phyloP scores from a whole-genome alignment of 2,113 vertebrate species.

The Trachemys scripta region DNA sequence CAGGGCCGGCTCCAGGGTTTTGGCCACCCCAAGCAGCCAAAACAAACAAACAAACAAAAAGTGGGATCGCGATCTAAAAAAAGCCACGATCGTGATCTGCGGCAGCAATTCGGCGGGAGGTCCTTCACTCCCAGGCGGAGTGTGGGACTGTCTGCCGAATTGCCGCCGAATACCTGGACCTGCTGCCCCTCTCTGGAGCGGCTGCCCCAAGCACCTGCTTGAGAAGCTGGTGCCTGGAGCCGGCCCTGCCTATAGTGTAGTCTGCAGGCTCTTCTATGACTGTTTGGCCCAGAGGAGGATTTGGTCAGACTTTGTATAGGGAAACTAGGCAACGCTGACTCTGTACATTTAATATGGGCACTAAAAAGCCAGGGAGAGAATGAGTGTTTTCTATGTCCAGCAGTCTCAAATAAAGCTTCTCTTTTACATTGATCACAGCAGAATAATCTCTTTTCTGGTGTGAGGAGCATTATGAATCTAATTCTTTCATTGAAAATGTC shows the following conservation, averaged over 20 bases:
- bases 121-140: no score
- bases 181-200: no score
- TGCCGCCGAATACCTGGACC: no score
- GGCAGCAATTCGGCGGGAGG: no score
- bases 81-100: no score
- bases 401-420: neutral
- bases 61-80: no score
- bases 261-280: neutral
- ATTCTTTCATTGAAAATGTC: neutral
- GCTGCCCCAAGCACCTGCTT: no score
- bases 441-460: neutral
- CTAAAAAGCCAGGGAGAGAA: neutral
- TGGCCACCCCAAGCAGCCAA: no score
- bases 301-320: neutral
- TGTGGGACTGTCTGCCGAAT: no score
- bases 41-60: no score
- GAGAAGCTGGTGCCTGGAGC: no score
- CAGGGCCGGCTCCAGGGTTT: no score
- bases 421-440: neutral
- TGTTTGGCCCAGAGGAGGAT: neutral
- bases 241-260: neutral
- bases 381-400: neutral
- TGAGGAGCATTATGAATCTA: neutral
- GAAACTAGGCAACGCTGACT: neutral
- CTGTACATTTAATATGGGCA: neutral